Conservation (phyloP, 2,888 invertebrate genomes). For the Unio pictorum region DNA sequence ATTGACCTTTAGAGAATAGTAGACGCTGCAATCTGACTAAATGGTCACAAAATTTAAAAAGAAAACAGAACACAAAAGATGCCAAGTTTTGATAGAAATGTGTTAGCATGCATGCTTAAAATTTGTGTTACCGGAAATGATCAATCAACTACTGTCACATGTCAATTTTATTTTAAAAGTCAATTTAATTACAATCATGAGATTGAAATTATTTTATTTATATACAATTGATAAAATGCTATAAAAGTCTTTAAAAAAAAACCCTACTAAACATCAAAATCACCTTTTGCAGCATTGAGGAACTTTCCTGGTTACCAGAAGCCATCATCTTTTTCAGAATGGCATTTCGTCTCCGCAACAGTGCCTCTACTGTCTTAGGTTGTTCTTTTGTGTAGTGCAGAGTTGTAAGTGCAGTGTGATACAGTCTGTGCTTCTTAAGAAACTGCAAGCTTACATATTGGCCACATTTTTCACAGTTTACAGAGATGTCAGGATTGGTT, state of each 20-base stretch:
- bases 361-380: constrained; percentile 29
- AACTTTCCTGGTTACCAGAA: constrained; percentile 36
- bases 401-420: constrained; percentile 56
- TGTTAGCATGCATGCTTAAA: too few relatives aligned
- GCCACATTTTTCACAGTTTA: constrained; percentile 60
- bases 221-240: neutral
- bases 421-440: constrained; percentile 58
- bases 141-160: too few relatives aligned
- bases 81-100: too few relatives aligned
- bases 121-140: too few relatives aligned
- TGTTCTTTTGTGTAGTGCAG: constrained; percentile 40
- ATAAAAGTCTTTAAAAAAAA: neutral
- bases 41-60: too few relatives aligned
- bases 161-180: too few relatives aligned
- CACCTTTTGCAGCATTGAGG: constrained; percentile 21
- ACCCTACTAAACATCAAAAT: neutral
- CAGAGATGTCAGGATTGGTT: constrained; percentile 56
- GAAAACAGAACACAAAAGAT: too few relatives aligned
- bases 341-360: constrained; percentile 54
- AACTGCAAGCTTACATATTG: constrained; percentile 48
- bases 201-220: neutral
- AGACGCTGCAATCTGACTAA: too few relatives aligned
- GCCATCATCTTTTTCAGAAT: constrained; percentile 49
- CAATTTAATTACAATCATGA: too few relatives aligned
- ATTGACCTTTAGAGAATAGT: too few relatives aligned